Evolutionary conservation across 2,797 vertebrate species (phyloP).

Genomic region (Bothrops alternatus): DNA sequence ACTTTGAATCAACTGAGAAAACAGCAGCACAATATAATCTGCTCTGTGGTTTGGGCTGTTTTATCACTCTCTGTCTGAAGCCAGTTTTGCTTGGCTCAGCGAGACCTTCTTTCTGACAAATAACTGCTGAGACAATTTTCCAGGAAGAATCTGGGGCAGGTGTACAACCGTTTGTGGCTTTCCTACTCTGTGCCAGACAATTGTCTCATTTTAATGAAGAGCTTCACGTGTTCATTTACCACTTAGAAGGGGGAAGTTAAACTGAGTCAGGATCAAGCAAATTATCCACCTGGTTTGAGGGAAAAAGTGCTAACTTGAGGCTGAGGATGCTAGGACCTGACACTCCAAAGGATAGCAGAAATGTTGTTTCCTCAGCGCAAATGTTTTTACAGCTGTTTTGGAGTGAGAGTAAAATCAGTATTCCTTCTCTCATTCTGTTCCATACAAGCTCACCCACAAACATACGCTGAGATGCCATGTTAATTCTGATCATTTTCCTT

Average conservation of each 20-base stretch:
- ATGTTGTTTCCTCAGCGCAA: neutral
- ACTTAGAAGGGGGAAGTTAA: constrained; percentile 51
- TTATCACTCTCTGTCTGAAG: neutral
- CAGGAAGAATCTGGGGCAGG: constrained; percentile 42
- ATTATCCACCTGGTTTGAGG: neutral
- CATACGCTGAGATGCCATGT: neutral
- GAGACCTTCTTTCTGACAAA: constrained; percentile 30
- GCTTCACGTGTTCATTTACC: constrained; percentile 16
- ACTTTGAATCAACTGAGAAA: neutral
- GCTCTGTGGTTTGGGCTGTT: neutral
- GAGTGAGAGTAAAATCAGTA: neutral
- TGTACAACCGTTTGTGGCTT: constrained; percentile 38
- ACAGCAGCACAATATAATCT: neutral
- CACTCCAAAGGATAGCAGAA: neutral
- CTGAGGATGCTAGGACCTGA: neutral
- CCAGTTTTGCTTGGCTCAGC: constrained; percentile 4
- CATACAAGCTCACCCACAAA: too few species aligned
- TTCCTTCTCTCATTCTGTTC: neutral
- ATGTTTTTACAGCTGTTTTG: neutral
- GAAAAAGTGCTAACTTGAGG: constrained; percentile 40
- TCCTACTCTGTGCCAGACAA: constrained; percentile 34
- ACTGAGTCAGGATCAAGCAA: constrained; percentile 42
- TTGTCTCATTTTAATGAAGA: constrained; percentile 41
- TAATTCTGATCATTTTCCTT: neutral
- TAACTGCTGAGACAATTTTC: constrained; percentile 3